A percentile compares a stretch with the other conserved stretches of the same genome.
Evolutionary conservation across 2,888 invertebrate genomes (phyloP).

Genomic region (Ariolimax columbianus): DNA sequence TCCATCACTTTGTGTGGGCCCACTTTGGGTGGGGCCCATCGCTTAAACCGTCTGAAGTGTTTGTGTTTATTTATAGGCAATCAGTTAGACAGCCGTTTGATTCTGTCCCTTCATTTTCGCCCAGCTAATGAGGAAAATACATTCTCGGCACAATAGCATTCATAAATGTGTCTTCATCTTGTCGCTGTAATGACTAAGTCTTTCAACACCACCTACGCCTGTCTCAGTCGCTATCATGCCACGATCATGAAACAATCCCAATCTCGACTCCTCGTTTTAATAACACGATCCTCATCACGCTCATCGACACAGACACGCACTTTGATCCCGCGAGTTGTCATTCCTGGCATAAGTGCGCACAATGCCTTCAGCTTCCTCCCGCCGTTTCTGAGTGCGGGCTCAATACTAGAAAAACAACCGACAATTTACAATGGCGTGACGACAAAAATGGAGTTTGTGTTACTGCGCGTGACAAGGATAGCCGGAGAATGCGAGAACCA

Average conservation of each 20-base stretch:
- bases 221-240: no score
- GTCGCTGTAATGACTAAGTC: no score
- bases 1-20: background rate
- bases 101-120: background rate
- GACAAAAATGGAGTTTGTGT: slow-evolving; percentile 35
- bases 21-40: no score
- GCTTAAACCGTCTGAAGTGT: background rate
- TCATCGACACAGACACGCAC: background rate
- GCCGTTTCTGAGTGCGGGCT: background rate
- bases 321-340: background rate
- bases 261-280: slow-evolving; percentile 4
- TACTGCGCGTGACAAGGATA: slow-evolving; percentile 38
- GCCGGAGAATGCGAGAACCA: slow-evolving; percentile 29
- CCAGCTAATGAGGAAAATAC: background rate
- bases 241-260: slow-evolving; percentile 1
- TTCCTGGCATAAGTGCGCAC: slow-evolving; percentile 11
- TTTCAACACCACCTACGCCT: no score
- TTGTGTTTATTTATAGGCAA: slow-evolving; percentile 1
- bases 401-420: background rate
- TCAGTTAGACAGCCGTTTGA: background rate
- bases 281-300: slow-evolving; percentile 5
- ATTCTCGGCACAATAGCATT: background rate
- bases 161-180: no score
- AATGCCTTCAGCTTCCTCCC: slow-evolving; percentile 23
- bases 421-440: slow-evolving; percentile 33